These are phyloP conservation scores for Cherax quadricarinatus DNA, from an alignment of 1,140 invertebrate genomes.

Conservation along the genomic window DNA sequence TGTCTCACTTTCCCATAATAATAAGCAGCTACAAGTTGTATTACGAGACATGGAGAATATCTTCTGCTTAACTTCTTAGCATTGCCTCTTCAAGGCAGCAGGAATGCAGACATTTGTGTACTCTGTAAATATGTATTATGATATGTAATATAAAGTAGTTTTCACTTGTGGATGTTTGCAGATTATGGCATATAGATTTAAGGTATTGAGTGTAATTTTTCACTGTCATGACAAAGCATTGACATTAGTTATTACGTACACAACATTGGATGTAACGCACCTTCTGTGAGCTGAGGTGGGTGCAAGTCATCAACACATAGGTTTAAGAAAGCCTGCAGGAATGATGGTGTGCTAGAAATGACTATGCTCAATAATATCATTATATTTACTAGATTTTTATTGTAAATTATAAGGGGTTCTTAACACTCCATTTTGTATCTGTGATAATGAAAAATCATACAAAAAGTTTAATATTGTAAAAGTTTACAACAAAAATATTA, in stretches of 20 bases:
- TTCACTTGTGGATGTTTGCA: conserved; percentile 54
- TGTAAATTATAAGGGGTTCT: conserved; percentile 51
- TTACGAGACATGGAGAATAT: conserved; percentile 8
- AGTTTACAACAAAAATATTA: conserved; percentile 56
- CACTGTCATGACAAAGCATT: conserved; percentile 56
- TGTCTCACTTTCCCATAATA: background rate
- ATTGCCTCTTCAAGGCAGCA: background rate
- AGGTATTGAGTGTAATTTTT: conserved; percentile 55
- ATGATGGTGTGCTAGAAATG: conserved; percentile 54
- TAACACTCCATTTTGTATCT: conserved; percentile 68
- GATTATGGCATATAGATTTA: conserved; percentile 45
- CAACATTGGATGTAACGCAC: conserved; percentile 21
- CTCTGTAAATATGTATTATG: conserved; percentile 34
- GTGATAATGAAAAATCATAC: conserved; percentile 63
- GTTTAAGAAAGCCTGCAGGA: conserved; percentile 54
- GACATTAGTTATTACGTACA: conserved; percentile 41
- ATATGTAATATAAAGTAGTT: conserved; percentile 39
- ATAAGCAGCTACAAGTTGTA: conserved; percentile 1
- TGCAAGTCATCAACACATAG: conserved; percentile 45
- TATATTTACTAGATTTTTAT: conserved; percentile 32
- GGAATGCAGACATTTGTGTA: conserved; percentile 7
- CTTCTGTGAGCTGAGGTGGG: background rate
- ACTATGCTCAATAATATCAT: conserved; percentile 59
- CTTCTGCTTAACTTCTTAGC: background rate
- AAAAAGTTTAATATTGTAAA: conserved; percentile 67